phyloP scores from a whole-genome alignment of 1,140 invertebrate species.

The Uloborus diversus region DNA sequence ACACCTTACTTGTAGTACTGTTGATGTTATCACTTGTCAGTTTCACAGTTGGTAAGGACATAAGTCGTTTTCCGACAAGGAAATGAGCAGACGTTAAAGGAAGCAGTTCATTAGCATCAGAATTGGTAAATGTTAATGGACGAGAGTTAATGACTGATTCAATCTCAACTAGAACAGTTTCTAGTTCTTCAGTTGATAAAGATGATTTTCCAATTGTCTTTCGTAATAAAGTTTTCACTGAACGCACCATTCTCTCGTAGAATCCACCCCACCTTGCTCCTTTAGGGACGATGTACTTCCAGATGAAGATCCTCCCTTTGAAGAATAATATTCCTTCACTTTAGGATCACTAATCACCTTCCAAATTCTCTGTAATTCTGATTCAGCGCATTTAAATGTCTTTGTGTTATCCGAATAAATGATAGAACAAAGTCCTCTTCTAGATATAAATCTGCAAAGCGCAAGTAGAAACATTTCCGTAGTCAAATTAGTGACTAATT shows the following conservation, averaged over 20 bases:
- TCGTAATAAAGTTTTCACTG: background rate
- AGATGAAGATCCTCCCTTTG: background rate
- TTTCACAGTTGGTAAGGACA: background rate
- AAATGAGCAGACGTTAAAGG: background rate
- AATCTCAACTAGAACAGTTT: background rate
- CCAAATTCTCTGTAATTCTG: slow-evolving; percentile 30
- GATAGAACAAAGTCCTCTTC: slow-evolving; percentile 59
- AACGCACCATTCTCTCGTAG: background rate
- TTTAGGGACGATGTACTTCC: background rate
- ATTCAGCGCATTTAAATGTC: slow-evolving; percentile 63
- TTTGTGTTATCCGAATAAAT: slow-evolving; percentile 64
- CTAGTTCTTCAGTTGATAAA: background rate
- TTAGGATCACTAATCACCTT: background rate
- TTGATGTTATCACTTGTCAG: background rate
- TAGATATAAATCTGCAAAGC: slow-evolving; percentile 63
- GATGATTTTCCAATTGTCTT: slow-evolving; percentile 3
- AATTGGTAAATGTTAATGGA: background rate
- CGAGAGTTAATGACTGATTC: background rate
- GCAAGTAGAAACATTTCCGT: slow-evolving; percentile 61
- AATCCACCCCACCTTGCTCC: slow-evolving; percentile 10
- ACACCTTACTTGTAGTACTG: too few relatives aligned
- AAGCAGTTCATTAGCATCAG: background rate
- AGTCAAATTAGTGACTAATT: slow-evolving; percentile 62
- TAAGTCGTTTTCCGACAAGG: background rate
- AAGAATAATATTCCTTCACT: background rate